Evolutionary conservation across 2,888 invertebrate genomes (phyloP).

Genomic region (Rhagophthalmus giganteus): DNA sequence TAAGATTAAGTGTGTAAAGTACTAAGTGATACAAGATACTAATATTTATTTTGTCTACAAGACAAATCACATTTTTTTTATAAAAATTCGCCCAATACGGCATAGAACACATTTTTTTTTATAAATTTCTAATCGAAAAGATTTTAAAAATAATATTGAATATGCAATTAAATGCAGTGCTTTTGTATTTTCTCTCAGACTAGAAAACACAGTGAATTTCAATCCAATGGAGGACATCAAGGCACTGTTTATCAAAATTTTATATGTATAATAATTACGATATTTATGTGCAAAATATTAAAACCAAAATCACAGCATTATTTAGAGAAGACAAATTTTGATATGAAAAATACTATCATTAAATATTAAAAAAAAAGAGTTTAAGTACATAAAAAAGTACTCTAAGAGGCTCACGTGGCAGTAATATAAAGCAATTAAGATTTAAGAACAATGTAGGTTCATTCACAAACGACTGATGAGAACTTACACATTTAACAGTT

Average conservation of each 20-base stretch:
- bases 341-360: background rate
- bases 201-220: slow-evolving; percentile 7
- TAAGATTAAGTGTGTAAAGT: slow-evolving; percentile 24
- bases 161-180: background rate
- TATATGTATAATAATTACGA: background rate
- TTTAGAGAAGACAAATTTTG: slow-evolving; percentile 5
- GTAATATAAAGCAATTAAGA: slow-evolving; percentile 11
- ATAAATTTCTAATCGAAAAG: background rate
- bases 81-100: slow-evolving; percentile 23
- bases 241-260: slow-evolving; percentile 13
- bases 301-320: slow-evolving; percentile 9
- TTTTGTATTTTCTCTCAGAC: background rate
- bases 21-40: slow-evolving; percentile 25
- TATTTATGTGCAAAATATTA: slow-evolving; percentile 2
- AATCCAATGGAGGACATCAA: slow-evolving; percentile 5
- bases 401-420: slow-evolving; percentile 5
- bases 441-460: slow-evolving; percentile 14
- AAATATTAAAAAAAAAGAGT: slow-evolving; percentile 7
- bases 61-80: slow-evolving; percentile 29
- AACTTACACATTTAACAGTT: slow-evolving; percentile 4
- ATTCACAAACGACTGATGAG: slow-evolving; percentile 3
- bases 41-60: slow-evolving; percentile 32
- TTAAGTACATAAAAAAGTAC: slow-evolving; percentile 13
- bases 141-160: slow-evolving; percentile 5
- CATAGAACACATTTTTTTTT: slow-evolving; percentile 13